Evolutionary conservation across 2,113 vertebrate species (phyloP).

Genomic region (Microtus montanus): DNA sequence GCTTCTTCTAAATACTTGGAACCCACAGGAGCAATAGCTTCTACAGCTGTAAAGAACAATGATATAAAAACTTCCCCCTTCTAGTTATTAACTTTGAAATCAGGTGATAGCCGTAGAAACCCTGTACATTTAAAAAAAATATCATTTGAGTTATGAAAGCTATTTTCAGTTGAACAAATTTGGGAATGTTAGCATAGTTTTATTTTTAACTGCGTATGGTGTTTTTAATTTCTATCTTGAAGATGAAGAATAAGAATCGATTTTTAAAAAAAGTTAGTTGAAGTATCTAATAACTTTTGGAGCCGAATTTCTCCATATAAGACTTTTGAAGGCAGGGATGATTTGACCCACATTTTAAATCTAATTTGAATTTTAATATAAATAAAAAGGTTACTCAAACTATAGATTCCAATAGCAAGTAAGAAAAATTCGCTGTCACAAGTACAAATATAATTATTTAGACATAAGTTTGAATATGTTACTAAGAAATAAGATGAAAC

Average conservation of each 20-base stretch:
- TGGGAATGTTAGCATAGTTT: background rate
- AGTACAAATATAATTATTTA: background rate
- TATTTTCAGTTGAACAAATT: background rate
- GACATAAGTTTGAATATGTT: background rate
- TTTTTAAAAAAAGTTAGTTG: background rate
- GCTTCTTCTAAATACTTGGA: background rate
- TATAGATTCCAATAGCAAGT: background rate
- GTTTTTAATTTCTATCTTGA: background rate
- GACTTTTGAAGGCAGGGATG: background rate
- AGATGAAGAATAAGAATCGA: background rate
- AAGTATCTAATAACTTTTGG: background rate
- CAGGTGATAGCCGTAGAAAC: background rate
- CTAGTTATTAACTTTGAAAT: constrained; percentile 34
- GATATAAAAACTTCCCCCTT: constrained; percentile 24
- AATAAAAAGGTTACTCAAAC: background rate
- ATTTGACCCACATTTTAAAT: background rate
- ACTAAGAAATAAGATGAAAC: background rate
- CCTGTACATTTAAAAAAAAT: background rate
- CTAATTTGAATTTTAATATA: constrained; percentile 41
- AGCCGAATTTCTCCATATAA: background rate
- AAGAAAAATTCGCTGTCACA: background rate
- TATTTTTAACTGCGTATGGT: background rate
- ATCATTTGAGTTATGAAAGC: background rate
- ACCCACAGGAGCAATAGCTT: background rate
- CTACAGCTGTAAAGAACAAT: background rate